Base-by-base conservation (phyloP, 2,888 invertebrate species). In the Napeogenes inachia region DNA sequence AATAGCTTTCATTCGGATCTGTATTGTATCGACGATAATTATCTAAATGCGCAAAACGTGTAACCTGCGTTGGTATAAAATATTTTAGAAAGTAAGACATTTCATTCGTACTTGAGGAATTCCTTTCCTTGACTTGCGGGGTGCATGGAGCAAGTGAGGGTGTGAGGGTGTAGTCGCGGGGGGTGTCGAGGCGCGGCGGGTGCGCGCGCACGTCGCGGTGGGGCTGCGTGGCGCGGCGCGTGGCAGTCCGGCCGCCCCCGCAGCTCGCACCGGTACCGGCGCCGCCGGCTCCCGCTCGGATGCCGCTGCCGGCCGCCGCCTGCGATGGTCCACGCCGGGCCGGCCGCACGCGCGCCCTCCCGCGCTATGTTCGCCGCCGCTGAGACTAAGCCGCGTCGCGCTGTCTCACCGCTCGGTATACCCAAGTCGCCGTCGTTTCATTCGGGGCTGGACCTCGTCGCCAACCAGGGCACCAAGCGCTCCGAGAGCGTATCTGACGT, bases 341-440 rank as follows among this genome's bases (percentile, higher is more conserved):
- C 87, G 87, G 87, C 88, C 85, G 87, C 88, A 84, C 89, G 89
- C 84, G 88, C 89, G 86, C 86, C 86, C 82, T 82, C 84, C 77
- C 86, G 88, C 85, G 89, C 89, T 76, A 89, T 89, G 89, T 90
- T 91, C 81, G 77, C 87, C 84, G 87, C 89, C 87, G 84, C 86
- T 85, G 88, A 89, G 82, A 79, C 79, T 72, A 88, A 88, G 79
- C 87, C 91, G 80, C 89, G 88, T 71, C 90, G 89, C 78, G 86
- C 88, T 81, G 90, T 92, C 81, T 92, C 92, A 78, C 92, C 92
- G 74, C 91, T 94, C 82, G 95, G 96, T 71, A 94, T 96, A 79
- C 96, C 96, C 73, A 96, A 96, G 87, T 96, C 96, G 76, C 96
- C 96, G 71, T 96, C 96, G 80, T 96, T 96, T 87, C 96, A 96